Evolutionary conservation across 2,888 invertebrate genomes (phyloP).

Genomic region (Chorisops tibialis): DNA sequence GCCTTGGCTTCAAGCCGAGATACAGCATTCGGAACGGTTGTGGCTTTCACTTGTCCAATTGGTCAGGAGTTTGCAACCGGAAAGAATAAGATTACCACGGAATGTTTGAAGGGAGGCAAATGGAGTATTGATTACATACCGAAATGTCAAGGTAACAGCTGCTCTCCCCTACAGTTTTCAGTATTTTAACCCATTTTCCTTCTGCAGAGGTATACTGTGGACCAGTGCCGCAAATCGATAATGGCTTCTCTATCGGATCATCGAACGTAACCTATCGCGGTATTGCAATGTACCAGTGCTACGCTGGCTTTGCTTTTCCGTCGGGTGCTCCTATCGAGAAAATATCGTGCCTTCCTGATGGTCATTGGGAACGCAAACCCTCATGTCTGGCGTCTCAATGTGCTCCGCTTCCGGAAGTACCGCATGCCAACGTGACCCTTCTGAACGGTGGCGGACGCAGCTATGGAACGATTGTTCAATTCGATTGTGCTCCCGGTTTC

Average conservation of each 20-base stretch:
- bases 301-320: constrained; percentile 92
- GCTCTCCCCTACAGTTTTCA: not conserved
- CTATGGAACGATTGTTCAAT: constrained; percentile 89
- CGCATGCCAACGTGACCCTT: constrained; percentile 81
- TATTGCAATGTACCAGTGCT: constrained; percentile 92
- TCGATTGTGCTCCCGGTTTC: constrained; percentile 89
- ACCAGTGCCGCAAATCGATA: constrained; percentile 96
- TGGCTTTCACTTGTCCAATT: constrained; percentile 86
- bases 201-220: constrained; percentile 85
- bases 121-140: constrained; percentile 92
- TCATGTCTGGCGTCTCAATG: constrained; percentile 91
- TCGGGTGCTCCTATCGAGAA: constrained; percentile 82
- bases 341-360: constrained; percentile 85
- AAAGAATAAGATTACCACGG: constrained; percentile 75
- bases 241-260: constrained; percentile 93
- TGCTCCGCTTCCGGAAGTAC: constrained; percentile 78
- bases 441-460: constrained; percentile 88
- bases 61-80: constrained; percentile 94
- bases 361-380: constrained; percentile 89
- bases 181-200: constrained; percentile 4
- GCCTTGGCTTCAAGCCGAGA: constrained; percentile 88
- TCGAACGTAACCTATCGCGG: constrained; percentile 93
- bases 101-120: constrained; percentile 84
- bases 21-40: constrained; percentile 84
- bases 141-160: constrained; percentile 74